Base-by-base conservation (phyloP, 2,113 vertebrate genomes). In the Bambusicola thoracicus region DNA sequence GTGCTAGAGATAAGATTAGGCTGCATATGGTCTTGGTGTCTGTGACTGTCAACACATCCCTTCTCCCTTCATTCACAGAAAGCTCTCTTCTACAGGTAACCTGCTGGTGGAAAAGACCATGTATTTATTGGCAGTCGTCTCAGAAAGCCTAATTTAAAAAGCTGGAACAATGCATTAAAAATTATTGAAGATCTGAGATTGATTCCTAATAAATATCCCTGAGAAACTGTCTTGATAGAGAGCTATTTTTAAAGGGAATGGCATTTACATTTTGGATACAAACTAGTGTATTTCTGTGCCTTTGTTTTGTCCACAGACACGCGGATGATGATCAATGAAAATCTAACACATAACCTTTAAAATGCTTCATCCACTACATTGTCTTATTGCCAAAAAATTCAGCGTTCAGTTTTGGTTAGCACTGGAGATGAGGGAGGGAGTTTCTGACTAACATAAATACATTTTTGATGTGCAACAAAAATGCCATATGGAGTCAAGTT, bases 31-130 rank as follows among this genome's bases (percentile, higher is more conserved):
- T 94, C 91, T 70, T 95, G 84, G 44, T 94, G 62, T 95, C 92
- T 93, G 91, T 89, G 91, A 95, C 94, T 94, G 94, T 96, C 96
- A 96, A 94, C 95, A 94, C 95, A 94, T 95, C 94, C 92, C 75
- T 96, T 94, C 90, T 93, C 87, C 78, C 81, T 94, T 96, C 84
- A 82, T 62, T 87, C 93, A 81, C 24, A 92, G 85, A 91, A 92
- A 89, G 92, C 87, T 79, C 61, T 81, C 91, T 95, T 93, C 53
- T 67, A 76, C 80, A 94, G 85, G 93, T 95, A 94, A 82, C 80
- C 65, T 93, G 92, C 72, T 94, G 76, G 73, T 91, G 80, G 85
- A 21, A 61, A 92, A 96, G 94, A 91, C 63, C 41, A 27, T 69
- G 90, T 87, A 83, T 96, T 95, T 94, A 78, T 94, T 94, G 94